Evolutionary conservation across 2,888 invertebrate species (phyloP).

Genomic region (Folsomia candida): DNA sequence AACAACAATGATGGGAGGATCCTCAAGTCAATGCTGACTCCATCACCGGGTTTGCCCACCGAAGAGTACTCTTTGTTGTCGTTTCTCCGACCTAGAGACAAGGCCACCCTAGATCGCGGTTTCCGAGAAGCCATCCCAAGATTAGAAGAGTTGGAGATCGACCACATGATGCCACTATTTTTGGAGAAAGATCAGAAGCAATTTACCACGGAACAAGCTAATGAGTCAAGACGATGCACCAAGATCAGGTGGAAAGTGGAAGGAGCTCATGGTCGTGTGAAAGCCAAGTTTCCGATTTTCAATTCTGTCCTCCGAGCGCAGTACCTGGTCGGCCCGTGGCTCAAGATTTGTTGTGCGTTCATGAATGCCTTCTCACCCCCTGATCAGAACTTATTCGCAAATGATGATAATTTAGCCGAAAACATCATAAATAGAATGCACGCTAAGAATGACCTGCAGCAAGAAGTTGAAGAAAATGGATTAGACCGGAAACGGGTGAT

Average conservation of each 20-base stretch:
- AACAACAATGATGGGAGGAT: background rate
- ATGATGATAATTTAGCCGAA: background rate
- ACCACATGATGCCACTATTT: background rate
- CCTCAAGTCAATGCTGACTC: background rate
- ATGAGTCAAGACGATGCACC: background rate
- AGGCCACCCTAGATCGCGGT: background rate
- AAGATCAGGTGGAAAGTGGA: constrained; percentile 6
- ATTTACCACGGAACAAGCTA: constrained; percentile 1
- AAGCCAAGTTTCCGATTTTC: background rate
- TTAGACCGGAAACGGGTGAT: background rate
- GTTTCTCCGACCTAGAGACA: background rate
- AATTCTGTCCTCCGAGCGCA: background rate
- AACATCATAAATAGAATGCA: background rate
- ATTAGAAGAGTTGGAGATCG: background rate
- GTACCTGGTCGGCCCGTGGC: background rate
- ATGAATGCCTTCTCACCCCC: background rate
- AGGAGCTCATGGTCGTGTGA: background rate
- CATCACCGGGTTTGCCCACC: background rate
- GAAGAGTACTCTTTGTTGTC: too few species aligned
- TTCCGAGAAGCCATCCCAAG: background rate
- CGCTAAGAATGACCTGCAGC: background rate
- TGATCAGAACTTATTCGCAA: background rate
- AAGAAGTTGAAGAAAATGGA: background rate
- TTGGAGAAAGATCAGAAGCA: constrained; percentile 6
- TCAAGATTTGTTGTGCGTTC: background rate